Conservation (phyloP, 2,113 vertebrate genomes). For the Vulpes lagopus region DNA sequence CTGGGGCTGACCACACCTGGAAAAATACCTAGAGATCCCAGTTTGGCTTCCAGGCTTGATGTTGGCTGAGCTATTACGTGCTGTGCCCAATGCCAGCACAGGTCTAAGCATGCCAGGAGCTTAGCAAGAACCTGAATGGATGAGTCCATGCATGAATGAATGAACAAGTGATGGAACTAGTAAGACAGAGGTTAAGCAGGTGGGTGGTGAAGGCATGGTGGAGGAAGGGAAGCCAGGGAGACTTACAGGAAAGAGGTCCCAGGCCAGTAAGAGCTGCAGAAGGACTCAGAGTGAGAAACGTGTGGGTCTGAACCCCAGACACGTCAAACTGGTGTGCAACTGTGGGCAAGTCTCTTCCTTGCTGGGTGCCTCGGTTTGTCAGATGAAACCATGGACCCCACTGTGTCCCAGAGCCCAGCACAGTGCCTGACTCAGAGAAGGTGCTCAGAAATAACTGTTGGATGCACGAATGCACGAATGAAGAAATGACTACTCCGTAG, state of each 20-base stretch:
- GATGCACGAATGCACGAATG: neutral
- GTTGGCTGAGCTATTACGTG: neutral
- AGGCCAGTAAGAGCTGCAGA: no score
- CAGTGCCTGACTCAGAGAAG: neutral
- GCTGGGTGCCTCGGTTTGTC: neutral
- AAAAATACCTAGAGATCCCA: neutral
- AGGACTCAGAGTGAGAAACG: neutral
- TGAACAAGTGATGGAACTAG: neutral
- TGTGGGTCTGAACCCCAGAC: neutral
- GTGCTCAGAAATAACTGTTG: neutral
- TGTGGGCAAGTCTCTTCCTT: neutral
- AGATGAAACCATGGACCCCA: neutral
- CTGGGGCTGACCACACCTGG: neutral
- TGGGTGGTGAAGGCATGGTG: neutral
- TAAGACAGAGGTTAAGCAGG: neutral
- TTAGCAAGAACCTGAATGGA: neutral
- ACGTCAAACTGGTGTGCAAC: neutral
- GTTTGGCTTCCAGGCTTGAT: neutral
- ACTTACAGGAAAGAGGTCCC: neutral
- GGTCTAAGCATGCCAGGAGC: neutral
- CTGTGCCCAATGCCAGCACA: neutral
- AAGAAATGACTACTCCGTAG: neutral
- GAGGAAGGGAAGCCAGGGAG: neutral
- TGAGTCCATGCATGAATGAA: no score
- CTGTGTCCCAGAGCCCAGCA: neutral